A percentile compares a stretch with the other conserved stretches of the same genome.
Conservation (phyloP, 2,888 invertebrate genomes). For the Metallyticus violacea region DNA sequence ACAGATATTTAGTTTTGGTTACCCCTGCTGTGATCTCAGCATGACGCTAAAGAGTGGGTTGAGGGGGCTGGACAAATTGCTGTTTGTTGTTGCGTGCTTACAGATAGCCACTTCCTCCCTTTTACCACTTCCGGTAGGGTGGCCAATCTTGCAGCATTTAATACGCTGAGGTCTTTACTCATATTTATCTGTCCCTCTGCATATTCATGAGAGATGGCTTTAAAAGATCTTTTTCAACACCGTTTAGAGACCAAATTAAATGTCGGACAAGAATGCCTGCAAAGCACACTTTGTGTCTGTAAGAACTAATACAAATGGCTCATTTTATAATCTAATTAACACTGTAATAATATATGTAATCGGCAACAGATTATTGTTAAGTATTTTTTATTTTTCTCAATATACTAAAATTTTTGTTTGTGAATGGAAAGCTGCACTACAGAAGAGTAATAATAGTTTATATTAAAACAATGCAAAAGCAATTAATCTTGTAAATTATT, state of each 20-base stretch:
- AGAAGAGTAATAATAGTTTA: too few species aligned
- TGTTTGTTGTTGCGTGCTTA: neutral
- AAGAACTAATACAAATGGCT: neutral
- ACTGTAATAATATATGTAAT: neutral
- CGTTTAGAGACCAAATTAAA: neutral
- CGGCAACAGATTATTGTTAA: too few species aligned
- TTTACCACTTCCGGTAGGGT: too few species aligned
- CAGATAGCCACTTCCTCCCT: too few species aligned
- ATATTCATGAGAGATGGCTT: neutral
- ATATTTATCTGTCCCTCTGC: neutral
- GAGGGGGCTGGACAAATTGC: neutral
- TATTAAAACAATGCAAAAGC: too few species aligned
- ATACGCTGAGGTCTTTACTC: neutral
- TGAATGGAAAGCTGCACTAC: too few species aligned
- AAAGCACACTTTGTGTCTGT: neutral
- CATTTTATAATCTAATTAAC: neutral
- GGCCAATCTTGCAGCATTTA: neutral
- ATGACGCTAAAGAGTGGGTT: neutral
- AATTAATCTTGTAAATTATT: too few species aligned
- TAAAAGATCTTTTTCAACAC: neutral
- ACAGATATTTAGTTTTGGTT: neutral
- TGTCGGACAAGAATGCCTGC: neutral
- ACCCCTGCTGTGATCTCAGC: neutral
- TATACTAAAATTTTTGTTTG: too few species aligned
- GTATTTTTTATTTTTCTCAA: too few species aligned